Base-by-base conservation (phyloP, 2,113 vertebrate genomes). In the Phylloscopus trochiloides region DNA sequence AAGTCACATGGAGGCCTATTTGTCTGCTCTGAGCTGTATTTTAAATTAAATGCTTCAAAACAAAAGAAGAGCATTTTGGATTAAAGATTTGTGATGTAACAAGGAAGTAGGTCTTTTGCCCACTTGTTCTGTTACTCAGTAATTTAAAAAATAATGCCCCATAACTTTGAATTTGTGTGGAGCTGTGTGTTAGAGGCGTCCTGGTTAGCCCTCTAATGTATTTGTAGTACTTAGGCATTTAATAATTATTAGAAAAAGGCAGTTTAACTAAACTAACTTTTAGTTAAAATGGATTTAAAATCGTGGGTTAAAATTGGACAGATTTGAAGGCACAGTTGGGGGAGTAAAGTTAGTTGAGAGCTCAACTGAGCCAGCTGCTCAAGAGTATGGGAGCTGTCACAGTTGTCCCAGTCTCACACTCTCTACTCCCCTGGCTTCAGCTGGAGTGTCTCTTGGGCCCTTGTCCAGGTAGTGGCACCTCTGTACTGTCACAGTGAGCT, bases 271-370 rank as follows among this genome's bases (percentile, higher is more conserved):
- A 52, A 63, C 9, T 65, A 63, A 52, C 12, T 75, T 66, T 70
- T 70, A 34, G 3, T 80, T 55, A 18, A 36, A 74, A 67, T 70
- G 12, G 40, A 34, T 71, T 68, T 86, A 13, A 73, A 92, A 58
- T 17, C 10, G 0, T 32, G 1, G 0, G 16, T 68, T 5, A 8
- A 28, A 36, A 72, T 45, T 20, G 51, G 43, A 18, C 22, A 50
- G 70, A 29, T 65, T 29, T 68, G 54, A 73, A 86, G 51, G 68
- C 55, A 45, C 5, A 13, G 31, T 47, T 0, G 2, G 40, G 26
- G 22, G 40, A 71, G 4, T 75, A 42, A 85, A 61, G 58, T 42
- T 38, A 20, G 13, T 36, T 62, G 29, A 55, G 54, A 55, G 48
- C 7, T 3, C 28, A 20, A 9, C 34, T 18, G 24, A 66, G 32